phyloP scores from a whole-genome alignment of 2,797 vertebrate species.

The Paedocypris micromegethes region DNA sequence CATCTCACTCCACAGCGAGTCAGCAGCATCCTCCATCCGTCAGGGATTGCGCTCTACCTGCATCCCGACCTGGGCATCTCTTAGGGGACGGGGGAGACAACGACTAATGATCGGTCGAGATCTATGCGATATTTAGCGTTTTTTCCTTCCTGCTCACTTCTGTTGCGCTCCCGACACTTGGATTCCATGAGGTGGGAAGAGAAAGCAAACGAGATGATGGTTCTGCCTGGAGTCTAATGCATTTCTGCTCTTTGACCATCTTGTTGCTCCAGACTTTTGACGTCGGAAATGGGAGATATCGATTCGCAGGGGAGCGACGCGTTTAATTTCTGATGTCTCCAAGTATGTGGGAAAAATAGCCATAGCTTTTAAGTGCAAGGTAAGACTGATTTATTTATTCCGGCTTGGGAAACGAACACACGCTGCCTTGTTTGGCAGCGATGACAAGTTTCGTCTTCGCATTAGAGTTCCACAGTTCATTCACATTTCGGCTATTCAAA shows the following conservation, averaged over 20 bases:
- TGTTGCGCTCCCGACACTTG: constrained; percentile 55
- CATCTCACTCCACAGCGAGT: constrained; percentile 68
- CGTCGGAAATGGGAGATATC: constrained; percentile 85
- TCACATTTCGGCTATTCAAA: constrained; percentile 36
- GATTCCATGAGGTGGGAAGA: constrained; percentile 63
- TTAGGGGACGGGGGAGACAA: constrained; percentile 51
- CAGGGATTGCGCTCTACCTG: constrained; percentile 65
- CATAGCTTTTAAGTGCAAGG: constrained; percentile 98
- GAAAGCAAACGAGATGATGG: constrained; percentile 68
- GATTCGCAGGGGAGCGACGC: constrained; percentile 77
- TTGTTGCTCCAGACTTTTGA: constrained; percentile 77
- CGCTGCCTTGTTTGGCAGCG: too few relatives aligned
- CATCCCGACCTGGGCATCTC: constrained; percentile 59
- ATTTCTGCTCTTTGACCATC: constrained; percentile 71
- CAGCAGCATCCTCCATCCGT: constrained; percentile 72
- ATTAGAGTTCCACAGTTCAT: constrained; percentile 29
- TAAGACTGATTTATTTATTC: constrained; percentile 59
- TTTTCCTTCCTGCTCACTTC: constrained; percentile 60
- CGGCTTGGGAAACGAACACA: too few relatives aligned
- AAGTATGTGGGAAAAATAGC: constrained; percentile 93
- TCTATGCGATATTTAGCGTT: constrained; percentile 51
- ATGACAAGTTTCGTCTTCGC: too few relatives aligned
- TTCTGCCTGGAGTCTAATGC: constrained; percentile 70
- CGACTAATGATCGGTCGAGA: constrained; percentile 48
- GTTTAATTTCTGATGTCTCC: constrained; percentile 78